Base-by-base conservation (phyloP, 2,113 vertebrate genomes). In the Mus spicilegus region DNA sequence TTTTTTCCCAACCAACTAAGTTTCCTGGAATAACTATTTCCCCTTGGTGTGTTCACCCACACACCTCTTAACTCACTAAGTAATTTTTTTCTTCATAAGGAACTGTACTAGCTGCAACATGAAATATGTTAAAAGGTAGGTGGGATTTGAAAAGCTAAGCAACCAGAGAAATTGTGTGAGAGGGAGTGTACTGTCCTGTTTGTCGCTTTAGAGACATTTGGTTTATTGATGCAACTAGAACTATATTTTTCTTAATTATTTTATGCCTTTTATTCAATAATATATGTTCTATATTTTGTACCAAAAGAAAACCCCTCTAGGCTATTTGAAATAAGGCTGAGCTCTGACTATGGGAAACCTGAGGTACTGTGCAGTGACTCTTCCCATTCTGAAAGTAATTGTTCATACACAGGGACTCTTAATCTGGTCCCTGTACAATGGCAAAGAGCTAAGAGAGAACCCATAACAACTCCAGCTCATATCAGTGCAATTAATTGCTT, bases 41-140 rank as follows among this genome's bases (percentile, higher is more conserved):
- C 28, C 65, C 39, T 67, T 91, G 61, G 94, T 4, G 33, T 97
- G 46, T 96, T 95, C 84, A 81, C 39, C 89, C 36, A 51, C 73
- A 30, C 93, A 89, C 95, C 89, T 95, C 63, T 91, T 96, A 85
- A 75, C 90, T 67, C 42, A 89, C 33, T 5, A 89, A 95, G 54
- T 61, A 61, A 67, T 89, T 95, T 94, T 93, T 87, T 30, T 42
- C 54, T 96, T 86, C 65, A 82, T 90, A 86, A 26, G 61, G 89
- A 97, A 93, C 16, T 58, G 12, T 80, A 80, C n/a, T 87, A 9
- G 51, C 17, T 89, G 92, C 73, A 87, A 63, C 75, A 84, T n/a
- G 63, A 81, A 69, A 11, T 58, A n/a, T 33, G 36, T 88, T 85
- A 78, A 72, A 70, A 78, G 39, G 30, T 86, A 49, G 33, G 28